Evolutionary conservation across 2,888 invertebrate species (phyloP), one percentile per base, ranked within the genome.

Genomic region (Syrphus vitripennis): DNA sequence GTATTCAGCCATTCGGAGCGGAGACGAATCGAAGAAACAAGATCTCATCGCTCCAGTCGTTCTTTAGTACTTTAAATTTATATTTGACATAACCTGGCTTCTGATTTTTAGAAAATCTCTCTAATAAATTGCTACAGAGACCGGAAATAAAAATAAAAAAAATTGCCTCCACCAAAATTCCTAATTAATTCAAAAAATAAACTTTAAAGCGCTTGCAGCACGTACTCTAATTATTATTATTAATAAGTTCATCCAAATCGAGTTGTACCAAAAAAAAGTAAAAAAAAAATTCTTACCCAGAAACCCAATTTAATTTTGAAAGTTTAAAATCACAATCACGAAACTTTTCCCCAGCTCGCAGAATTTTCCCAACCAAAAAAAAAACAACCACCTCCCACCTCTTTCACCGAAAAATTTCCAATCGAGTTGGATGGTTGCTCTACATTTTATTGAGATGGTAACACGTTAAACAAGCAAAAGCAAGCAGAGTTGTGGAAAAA

Each of bases 361-460:
- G 16, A 63, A 63, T n/a, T 24, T 48, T 26, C 42, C 29, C 42
- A n/a, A 12, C 42, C 12, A 16, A 26, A 63, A 6, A 26, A 16
- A 19, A 7, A n/a, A 5, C 4, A 14, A 4, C 7, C 26, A 12
- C 26, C 10, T 10, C n/a, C 26, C 14, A 7, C 10, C 7, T 12
- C 50, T 34, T 16, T 19, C 26, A 4, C 5, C 10, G 6, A 37
- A 21, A n/a, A n/a, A 1, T 9, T 12, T 9, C 10, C 12, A 10
- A 34, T 3, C 9, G 3, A 10, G 10, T 3, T 10, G 12, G 12
- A 9, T 2, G 12, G 3, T 12, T 12, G 12, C 12, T 34, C 2
- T 29, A 72, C 72, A 72, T 67, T 72, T n/a, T 77, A 78, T 78
- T 55, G 59, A 37, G 69, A 50, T 75, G 40, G 75, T 79, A 57